Evolutionary conservation across 1,140 invertebrate species (phyloP).

Genomic region (Trichomalopsis sarcophagae): DNA sequence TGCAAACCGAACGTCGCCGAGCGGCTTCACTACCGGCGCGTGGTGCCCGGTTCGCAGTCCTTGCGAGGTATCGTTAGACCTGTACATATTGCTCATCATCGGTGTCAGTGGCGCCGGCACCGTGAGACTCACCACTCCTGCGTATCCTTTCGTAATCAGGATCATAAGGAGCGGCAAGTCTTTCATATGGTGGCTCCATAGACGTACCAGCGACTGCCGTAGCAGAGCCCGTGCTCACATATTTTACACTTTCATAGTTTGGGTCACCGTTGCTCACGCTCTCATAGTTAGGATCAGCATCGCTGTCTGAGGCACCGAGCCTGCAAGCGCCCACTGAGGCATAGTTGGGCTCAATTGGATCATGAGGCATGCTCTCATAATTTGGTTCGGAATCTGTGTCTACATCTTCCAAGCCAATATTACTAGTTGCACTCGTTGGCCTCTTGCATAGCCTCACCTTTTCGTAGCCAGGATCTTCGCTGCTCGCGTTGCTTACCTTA

Average conservation of each 20-base stretch:
- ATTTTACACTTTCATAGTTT: conserved; percentile 75
- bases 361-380: conserved; percentile 83
- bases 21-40: neutral
- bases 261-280: conserved; percentile 77
- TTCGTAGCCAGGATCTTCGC: conserved; percentile 71
- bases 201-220: neutral
- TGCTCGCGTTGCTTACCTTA: conserved; percentile 68
- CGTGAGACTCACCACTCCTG: conserved; percentile 55
- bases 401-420: conserved; percentile 60
- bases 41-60: neutral
- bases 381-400: conserved; percentile 76
- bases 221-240: conserved; percentile 62
- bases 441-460: conserved; percentile 66
- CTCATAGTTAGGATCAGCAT: conserved; percentile 84
- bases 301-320: conserved; percentile 77
- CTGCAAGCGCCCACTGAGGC: conserved; percentile 78
- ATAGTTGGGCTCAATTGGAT: conserved; percentile 71
- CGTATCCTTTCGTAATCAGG: conserved; percentile 66
- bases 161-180: conserved; percentile 62
- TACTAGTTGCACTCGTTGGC: conserved; percentile 56
- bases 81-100: conserved; percentile 71
- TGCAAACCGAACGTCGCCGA: neutral
- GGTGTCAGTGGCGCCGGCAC: conserved; percentile 53
- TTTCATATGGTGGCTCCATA: conserved; percentile 74
- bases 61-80: conserved; percentile 58